Conservation (phyloP, 2,888 invertebrate genomes). For the Protophormia terraenovae region DNA sequence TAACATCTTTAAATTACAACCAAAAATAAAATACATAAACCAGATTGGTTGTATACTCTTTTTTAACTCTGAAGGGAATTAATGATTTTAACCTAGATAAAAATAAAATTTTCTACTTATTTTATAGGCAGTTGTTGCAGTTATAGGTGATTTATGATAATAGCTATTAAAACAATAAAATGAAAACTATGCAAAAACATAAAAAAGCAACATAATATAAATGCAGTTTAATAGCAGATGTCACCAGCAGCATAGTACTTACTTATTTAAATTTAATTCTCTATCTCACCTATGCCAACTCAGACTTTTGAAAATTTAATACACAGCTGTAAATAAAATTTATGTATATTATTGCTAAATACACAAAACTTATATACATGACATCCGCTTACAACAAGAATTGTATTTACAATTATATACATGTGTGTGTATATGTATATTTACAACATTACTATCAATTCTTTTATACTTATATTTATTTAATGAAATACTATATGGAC, state of each 20-base stretch:
- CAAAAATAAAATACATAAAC: neutral
- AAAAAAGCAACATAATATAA: slow-evolving; percentile 1
- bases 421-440: too few relatives aligned
- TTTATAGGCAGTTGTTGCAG: neutral
- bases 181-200: neutral
- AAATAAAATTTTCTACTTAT: neutral
- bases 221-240: slow-evolving; percentile 47
- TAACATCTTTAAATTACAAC: slow-evolving; percentile 20
- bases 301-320: slow-evolving; percentile 18
- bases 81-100: slow-evolving; percentile 11
- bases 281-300: neutral
- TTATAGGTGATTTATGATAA: slow-evolving; percentile 39
- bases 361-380: neutral
- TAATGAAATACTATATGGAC: slow-evolving; percentile 23
- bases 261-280: slow-evolving; percentile 13
- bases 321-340: slow-evolving; percentile 32
- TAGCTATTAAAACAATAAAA: slow-evolving; percentile 4
- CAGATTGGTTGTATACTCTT: neutral
- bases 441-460: too few relatives aligned
- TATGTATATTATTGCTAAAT: neutral
- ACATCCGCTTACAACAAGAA: slow-evolving; percentile 22
- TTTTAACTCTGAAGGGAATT: neutral
- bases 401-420: too few relatives aligned
- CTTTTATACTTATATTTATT: too few relatives aligned
- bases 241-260: neutral